A percentile compares a stretch with the other conserved stretches of the same genome.
These are phyloP conservation scores for Adelosebastes latens DNA, from an alignment of 2,797 vertebrate genomes.

Conservation along the genomic window DNA sequence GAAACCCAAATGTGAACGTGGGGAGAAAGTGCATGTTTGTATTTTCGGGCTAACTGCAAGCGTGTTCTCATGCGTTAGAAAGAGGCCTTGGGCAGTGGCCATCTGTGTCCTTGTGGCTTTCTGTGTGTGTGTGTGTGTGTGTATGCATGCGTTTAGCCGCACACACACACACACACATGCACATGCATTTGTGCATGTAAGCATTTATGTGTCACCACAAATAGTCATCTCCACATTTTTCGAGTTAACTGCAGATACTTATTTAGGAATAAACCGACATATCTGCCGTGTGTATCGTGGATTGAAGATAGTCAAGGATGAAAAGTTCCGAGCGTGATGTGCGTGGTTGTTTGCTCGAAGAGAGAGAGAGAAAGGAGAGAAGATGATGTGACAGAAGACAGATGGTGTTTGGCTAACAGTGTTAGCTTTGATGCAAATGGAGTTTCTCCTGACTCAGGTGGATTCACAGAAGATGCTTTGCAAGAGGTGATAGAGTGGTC, in stretches of 20 bases:
- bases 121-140: not conserved
- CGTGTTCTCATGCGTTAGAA: conserved; percentile 71
- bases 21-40: conserved; percentile 41
- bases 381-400: not conserved
- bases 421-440: not conserved
- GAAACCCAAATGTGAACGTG: conserved; percentile 56
- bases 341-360: not conserved
- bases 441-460: conserved; percentile 4
- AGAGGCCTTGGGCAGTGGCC: conserved; percentile 70
- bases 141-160: not conserved
- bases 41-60: conserved; percentile 63
- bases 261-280: not conserved
- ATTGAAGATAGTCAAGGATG: not conserved
- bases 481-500: not conserved
- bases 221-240: conserved; percentile 13
- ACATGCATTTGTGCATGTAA: conserved; percentile 20
- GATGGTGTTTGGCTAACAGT: conserved; percentile 7
- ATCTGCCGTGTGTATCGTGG: not conserved
- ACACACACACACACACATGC: conserved; percentile 11
- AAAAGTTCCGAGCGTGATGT: not conserved
- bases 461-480: not conserved
- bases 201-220: conserved; percentile 32
- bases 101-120: conserved; percentile 69
- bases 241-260: conserved; percentile 17
- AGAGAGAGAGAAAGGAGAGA: not conserved